Evolutionary conservation across 2,113 vertebrate species (phyloP), one percentile per base, ranked within the genome.

Genomic region (Neogobius melanostomus): DNA sequence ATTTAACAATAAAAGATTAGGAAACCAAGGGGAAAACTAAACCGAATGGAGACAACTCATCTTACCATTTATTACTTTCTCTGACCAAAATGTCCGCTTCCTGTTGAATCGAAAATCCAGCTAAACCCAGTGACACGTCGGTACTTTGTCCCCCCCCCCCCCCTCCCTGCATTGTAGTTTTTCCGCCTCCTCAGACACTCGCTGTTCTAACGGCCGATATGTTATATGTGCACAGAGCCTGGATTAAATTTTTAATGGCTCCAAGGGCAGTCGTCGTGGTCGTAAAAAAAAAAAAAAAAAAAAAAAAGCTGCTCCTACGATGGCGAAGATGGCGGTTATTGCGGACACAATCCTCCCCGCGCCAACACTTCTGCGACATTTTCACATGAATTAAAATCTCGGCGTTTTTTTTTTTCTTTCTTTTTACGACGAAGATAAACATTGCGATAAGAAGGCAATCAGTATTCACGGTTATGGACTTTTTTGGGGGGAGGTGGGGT

Each of bases 211-310:
- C 82, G 82, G 83, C 68, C 77, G 85, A 89, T 86, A 83, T 90
- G 84, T 90, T 91, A 87, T 90, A 91, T 89, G 87, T 88, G 84
- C 51, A 50, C 84, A 75, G 61, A 66, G 76, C 87, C 85, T 88
- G 91, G 91, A 92, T 93, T 91, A 91, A 42, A 92, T 91, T 92
- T 92, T 92, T 92, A 92, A 93, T 82, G 84, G 90, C 87, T 91
- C 86, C 84, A 85, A 88, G 86, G 89, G 82, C 90, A 83, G 82
- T 82, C 74, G 81, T 81, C 66, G 50, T 51, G 76, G 76, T 85
- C 67, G 65, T 92, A 89, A 81, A 68, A 66, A 73, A 71, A 69
- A 59, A 36, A 21, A 21, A 21, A 21, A 21, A 21, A 21, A 89
- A 81, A 68, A 66, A 73, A 71, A 69, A 59, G 12, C 5, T 36